Evolutionary conservation across 2,113 vertebrate species (phyloP).

Genomic region (Urocitellus parryii): DNA sequence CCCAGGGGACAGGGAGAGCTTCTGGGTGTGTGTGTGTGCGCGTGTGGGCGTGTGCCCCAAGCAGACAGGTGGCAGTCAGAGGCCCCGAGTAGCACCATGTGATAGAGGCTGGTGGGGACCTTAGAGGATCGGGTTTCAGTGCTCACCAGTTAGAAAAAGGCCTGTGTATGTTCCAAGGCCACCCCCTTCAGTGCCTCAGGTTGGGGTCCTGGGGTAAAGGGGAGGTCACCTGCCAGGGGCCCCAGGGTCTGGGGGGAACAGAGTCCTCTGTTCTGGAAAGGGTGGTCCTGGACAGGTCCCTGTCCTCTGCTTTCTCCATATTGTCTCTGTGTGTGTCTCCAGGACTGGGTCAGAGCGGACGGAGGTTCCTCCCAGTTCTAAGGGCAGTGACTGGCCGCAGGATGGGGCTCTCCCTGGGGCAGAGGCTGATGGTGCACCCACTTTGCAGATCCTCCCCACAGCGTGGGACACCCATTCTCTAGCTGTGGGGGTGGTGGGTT

Average conservation of each 20-base stretch:
- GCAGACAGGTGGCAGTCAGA: background rate
- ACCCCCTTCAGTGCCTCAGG: background rate
- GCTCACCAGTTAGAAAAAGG: background rate
- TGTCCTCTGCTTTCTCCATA: background rate
- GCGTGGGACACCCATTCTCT: background rate
- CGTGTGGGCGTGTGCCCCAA: fast-evolving
- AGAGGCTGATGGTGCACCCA: background rate
- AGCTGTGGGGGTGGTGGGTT: background rate
- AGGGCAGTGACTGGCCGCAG: background rate
- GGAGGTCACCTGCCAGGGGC: background rate
- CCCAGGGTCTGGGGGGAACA: background rate
- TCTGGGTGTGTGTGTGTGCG: too few relatives aligned
- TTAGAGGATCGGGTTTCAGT: background rate
- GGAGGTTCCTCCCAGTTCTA: background rate
- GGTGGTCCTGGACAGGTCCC: too few relatives aligned
- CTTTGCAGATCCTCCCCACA: background rate
- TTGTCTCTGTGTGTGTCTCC: background rate
- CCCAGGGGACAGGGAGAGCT: background rate
- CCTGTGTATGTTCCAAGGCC: background rate
- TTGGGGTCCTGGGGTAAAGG: too few relatives aligned
- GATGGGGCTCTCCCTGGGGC: fast-evolving
- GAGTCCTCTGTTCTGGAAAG: background rate
- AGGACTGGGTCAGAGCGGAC: background rate
- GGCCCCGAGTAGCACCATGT: background rate
- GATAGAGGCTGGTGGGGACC: background rate